phyloP scores from a whole-genome alignment of 2,113 vertebrate genomes.

The Neolamprologus variostigma region DNA sequence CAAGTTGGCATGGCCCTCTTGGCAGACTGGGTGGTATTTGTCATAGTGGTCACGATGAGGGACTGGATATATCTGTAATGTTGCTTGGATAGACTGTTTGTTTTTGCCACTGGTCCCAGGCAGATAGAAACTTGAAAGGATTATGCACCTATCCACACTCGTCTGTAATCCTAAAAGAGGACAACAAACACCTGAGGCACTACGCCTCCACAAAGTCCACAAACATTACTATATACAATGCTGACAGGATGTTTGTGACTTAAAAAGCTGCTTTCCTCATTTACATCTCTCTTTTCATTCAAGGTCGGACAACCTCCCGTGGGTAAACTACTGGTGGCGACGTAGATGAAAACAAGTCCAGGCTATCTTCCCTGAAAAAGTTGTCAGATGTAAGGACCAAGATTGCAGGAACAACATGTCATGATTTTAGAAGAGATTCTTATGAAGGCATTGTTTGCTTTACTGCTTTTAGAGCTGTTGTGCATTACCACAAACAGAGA shows the following conservation, averaged over 20 bases:
- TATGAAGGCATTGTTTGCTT: not conserved
- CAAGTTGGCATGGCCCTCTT: not conserved
- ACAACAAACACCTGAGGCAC: slow-evolving; percentile 44
- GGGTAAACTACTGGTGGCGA: not conserved
- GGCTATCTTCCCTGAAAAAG: not conserved
- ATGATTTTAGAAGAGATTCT: not conserved
- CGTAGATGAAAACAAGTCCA: not conserved
- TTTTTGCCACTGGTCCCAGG: not conserved
- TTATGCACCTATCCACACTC: slow-evolving; percentile 22
- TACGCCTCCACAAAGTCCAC: slow-evolving; percentile 14
- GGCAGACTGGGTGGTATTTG: not conserved
- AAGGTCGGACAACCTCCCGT: slow-evolving; percentile 13
- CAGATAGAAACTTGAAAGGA: slow-evolving; percentile 15
- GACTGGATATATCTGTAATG: not conserved
- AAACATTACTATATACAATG: not conserved
- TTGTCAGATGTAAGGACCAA: not conserved
- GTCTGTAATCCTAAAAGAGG: slow-evolving; percentile 38
- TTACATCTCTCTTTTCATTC: slow-evolving; percentile 25
- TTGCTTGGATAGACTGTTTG: not conserved
- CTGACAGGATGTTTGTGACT: not conserved
- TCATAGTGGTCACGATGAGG: not conserved
- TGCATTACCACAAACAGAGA: not conserved
- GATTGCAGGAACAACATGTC: not conserved
- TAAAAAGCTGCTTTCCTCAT: slow-evolving; percentile 12
- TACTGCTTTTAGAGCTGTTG: not conserved